Evolutionary conservation across 2,888 invertebrate genomes (phyloP).

Genomic region (Tachina lurida): DNA sequence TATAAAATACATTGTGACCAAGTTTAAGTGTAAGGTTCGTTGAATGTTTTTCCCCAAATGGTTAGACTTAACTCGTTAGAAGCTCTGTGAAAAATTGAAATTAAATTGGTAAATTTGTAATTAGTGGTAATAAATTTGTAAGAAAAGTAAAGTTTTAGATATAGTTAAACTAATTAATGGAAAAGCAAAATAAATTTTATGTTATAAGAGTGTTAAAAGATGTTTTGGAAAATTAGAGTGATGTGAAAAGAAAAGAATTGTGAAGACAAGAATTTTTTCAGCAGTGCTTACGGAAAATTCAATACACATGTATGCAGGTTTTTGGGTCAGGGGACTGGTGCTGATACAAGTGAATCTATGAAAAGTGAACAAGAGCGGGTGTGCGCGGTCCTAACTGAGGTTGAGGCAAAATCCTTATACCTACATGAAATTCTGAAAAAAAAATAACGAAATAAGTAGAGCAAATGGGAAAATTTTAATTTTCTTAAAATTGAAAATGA

Average conservation of each 20-base stretch:
- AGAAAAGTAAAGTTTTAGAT: slow-evolving; percentile 47
- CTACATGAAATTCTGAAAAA: slow-evolving; percentile 73
- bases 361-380: slow-evolving; percentile 72
- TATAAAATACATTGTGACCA: slow-evolving; percentile 77
- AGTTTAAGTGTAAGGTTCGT: slow-evolving; percentile 79
- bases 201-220: slow-evolving; percentile 48
- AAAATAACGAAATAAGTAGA: slow-evolving; percentile 72
- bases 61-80: slow-evolving; percentile 81
- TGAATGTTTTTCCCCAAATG: slow-evolving; percentile 82
- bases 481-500: slow-evolving; percentile 21
- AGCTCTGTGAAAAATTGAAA: slow-evolving; percentile 77
- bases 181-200: slow-evolving; percentile 24
- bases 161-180: slow-evolving; percentile 36
- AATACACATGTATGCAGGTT: slow-evolving; percentile 74
- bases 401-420: slow-evolving; percentile 75
- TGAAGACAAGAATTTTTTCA: slow-evolving; percentile 71
- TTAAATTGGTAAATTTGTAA: slow-evolving; percentile 71
- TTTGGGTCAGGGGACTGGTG: slow-evolving; percentile 71
- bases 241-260: slow-evolving; percentile 54
- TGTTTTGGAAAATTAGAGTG: slow-evolving; percentile 59
- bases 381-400: slow-evolving; percentile 70
- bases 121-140: slow-evolving; percentile 53
- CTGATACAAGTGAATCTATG: slow-evolving; percentile 68
- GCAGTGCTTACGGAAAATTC: slow-evolving; percentile 73
- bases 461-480: slow-evolving; percentile 73